Conservation (phyloP, 2,888 invertebrate genomes). For the Temnothorax ravouxi region DNA sequence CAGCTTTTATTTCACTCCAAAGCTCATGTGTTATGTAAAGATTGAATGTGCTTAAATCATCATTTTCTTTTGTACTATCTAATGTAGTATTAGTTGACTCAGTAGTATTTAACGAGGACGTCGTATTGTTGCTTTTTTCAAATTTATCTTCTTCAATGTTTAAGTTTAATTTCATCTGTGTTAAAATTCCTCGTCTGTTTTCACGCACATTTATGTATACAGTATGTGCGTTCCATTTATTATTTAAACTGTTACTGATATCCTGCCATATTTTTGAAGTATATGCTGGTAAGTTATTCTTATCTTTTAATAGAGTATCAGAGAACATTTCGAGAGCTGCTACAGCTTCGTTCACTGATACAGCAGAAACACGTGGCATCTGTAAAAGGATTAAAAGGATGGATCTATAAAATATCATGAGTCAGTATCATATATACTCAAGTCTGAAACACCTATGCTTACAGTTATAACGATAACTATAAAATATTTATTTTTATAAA, state of each 20-base stretch:
- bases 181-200: neutral
- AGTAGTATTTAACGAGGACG: neutral
- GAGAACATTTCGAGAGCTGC: neutral
- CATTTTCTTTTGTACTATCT: neutral
- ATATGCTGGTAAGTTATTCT: neutral
- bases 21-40: neutral
- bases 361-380: neutral
- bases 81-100: neutral
- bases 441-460: neutral
- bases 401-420: neutral
- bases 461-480: too few relatives aligned
- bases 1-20: neutral
- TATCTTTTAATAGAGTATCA: neutral
- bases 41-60: neutral
- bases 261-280: neutral
- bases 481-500: neutral
- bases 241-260: neutral
- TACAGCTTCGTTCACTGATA: slow-evolving; percentile 7
- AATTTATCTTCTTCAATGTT: neutral
- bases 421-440: neutral
- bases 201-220: slow-evolving; percentile 16
- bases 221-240: neutral
- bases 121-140: neutral
- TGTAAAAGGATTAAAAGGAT: neutral
- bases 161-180: slow-evolving; percentile 4